Percentiles rank a stretch among this genome's conserved stretches.
Evolutionary conservation across 2,888 invertebrate species (phyloP).

Genomic region (Drosophila lutescens): DNA sequence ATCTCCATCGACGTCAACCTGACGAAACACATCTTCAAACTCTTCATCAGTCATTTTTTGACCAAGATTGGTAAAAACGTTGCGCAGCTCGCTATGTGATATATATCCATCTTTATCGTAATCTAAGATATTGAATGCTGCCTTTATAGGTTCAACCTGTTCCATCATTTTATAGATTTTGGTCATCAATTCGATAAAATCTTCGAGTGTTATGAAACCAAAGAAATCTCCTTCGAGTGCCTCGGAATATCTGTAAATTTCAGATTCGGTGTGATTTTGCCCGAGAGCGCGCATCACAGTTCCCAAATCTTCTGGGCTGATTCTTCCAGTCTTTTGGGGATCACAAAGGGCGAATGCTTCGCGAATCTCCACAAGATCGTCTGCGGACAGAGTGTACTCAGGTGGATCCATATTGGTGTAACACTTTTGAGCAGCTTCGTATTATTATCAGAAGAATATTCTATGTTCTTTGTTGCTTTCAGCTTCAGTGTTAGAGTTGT

Average conservation of each 20-base stretch:
- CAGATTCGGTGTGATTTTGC: conserved; percentile 27
- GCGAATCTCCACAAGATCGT: conserved; percentile 1
- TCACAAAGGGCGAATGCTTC: conserved; percentile 21
- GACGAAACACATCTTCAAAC: conserved; percentile 98
- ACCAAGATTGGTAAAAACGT: conserved; percentile 99
- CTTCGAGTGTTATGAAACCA: conserved; percentile 4
- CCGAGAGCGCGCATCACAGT: conserved; percentile 28
- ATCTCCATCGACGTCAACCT: conserved; percentile 98
- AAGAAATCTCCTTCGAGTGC: conserved; percentile 9
- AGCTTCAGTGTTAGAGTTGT: not conserved
- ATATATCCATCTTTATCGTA: conserved; percentile 99
- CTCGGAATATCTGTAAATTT: conserved; percentile 5
- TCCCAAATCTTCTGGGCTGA: conserved; percentile 7
- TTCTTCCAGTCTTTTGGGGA: conserved; percentile 1
- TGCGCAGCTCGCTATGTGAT: conserved; percentile 96
- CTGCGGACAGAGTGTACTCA: not conserved
- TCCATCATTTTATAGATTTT: not conserved
- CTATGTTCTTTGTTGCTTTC: too few species aligned
- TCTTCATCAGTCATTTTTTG: conserved; percentile 99
- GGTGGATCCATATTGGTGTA: not conserved
- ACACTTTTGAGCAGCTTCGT: not conserved
- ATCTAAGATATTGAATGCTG: conserved; percentile 87
- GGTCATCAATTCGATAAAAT: conserved; percentile 26
- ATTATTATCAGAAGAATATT: not conserved
- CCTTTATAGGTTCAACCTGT: conserved; percentile 86